Conservation (phyloP, 2,888 invertebrate species). For the Sepioteuthis lessoniana region DNA sequence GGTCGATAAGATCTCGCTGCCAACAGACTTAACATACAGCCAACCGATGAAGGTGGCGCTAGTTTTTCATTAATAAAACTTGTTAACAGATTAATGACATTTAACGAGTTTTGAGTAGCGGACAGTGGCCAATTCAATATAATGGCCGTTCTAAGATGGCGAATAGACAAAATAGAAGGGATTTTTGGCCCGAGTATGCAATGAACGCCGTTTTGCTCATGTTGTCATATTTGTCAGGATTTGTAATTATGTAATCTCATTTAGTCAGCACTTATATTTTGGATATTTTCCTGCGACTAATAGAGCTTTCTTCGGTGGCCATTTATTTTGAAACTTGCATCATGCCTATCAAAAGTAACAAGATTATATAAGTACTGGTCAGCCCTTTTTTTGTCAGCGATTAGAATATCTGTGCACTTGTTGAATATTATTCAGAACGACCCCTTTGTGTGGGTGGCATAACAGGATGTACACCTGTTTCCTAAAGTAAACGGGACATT, state of each 20-base stretch:
- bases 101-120: background rate
- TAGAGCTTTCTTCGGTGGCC: too few species aligned
- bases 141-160: background rate
- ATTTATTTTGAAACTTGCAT: too few species aligned
- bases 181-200: background rate
- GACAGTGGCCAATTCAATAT: background rate
- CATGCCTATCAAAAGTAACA: too few species aligned
- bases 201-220: background rate
- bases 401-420: too few species aligned
- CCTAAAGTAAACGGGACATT: too few species aligned
- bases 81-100: conserved; percentile 33
- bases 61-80: background rate
- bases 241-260: background rate
- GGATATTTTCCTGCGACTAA: background rate
- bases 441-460: too few species aligned
- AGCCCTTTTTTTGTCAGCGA: too few species aligned
- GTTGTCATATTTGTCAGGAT: background rate
- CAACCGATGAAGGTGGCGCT: background rate
- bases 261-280: background rate
- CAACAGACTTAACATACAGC: background rate
- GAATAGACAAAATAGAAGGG: background rate
- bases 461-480: too few species aligned
- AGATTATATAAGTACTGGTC: too few species aligned
- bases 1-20: background rate
- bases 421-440: too few species aligned